These are phyloP conservation scores for Neotoxoptera formosana DNA, from an alignment of 1,140 invertebrate genomes.

Conservation along the genomic window DNA sequence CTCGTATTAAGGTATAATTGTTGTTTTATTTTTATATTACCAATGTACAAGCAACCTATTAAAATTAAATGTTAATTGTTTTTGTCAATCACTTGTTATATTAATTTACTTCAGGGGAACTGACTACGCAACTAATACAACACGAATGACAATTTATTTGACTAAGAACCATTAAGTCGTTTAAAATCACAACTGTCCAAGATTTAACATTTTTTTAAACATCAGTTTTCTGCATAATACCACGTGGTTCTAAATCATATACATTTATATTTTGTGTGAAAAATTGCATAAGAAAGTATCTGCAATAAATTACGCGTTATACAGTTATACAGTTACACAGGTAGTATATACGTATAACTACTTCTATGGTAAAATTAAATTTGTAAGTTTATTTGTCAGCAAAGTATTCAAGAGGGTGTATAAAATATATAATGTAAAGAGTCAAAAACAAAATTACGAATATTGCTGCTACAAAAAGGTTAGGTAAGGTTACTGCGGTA, in stretches of 20 bases:
- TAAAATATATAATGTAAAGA: not conserved
- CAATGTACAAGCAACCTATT: constrained; percentile 41
- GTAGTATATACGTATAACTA: not conserved
- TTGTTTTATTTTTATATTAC: constrained; percentile 34
- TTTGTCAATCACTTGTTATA: not conserved
- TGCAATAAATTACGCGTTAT: not conserved
- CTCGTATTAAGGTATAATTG: not conserved
- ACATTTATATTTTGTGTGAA: not conserved
- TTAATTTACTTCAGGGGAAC: constrained; percentile 14
- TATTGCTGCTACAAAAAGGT: not conserved
- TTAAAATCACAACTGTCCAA: not conserved
- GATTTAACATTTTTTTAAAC: not conserved
- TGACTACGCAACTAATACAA: constrained; percentile 8
- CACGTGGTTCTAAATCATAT: not conserved
- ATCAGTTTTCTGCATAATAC: not conserved
- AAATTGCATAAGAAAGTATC: not conserved
- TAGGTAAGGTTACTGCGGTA: no score
- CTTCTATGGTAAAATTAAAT: not conserved
- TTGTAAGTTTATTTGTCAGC: not conserved
- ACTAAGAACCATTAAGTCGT: not conserved
- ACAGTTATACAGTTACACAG: not conserved
- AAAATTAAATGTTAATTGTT: constrained; percentile 39
- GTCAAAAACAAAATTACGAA: not conserved
- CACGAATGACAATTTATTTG: not conserved
- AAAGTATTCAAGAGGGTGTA: not conserved